Conservation (phyloP, 2,888 invertebrate species). For the Mayetiola destructor region DNA sequence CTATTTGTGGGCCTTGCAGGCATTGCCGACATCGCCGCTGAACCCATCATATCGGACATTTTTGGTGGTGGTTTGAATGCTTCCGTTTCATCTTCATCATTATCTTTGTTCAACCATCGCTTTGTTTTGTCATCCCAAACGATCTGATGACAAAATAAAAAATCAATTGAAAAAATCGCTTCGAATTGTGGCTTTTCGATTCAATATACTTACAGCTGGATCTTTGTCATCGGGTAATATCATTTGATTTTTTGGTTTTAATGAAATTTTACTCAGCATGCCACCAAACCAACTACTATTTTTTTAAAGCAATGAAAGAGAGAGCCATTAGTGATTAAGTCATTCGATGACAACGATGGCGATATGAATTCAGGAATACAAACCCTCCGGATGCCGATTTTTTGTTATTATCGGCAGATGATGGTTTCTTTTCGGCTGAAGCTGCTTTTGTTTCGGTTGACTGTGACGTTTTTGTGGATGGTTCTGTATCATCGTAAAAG, state of each 20-base stretch:
- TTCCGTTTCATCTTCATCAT: slow-evolving; percentile 43
- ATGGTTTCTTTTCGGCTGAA: not conserved
- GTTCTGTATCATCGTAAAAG: slow-evolving; percentile 23
- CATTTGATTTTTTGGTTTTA: slow-evolving; percentile 86
- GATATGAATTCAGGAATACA: not conserved
- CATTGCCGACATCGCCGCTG: slow-evolving; percentile 17
- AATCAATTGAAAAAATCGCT: not conserved
- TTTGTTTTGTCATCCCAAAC: slow-evolving; percentile 84
- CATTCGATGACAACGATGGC: not conserved
- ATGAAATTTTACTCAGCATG: slow-evolving; percentile 65
- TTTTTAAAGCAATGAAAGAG: not conserved
- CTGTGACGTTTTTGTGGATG: not conserved
- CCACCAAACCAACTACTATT: slow-evolving; percentile 70
- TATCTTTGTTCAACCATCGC: slow-evolving; percentile 74
- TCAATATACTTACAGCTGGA: slow-evolving; percentile 54
- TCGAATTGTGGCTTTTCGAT: not conserved
- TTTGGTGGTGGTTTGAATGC: slow-evolving; percentile 55
- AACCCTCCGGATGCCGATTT: not conserved
- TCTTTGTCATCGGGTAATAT: slow-evolving; percentile 89
- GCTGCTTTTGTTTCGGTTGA: slow-evolving; percentile 18
- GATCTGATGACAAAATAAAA: slow-evolving; percentile 44
- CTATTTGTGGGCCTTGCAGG: slow-evolving; percentile 17
- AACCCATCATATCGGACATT: slow-evolving; percentile 45
- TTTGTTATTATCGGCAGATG: not conserved
- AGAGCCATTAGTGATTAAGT: not conserved